phyloP scores from a whole-genome alignment of 2,888 invertebrate species.

The Rhamnusium bicolor region DNA sequence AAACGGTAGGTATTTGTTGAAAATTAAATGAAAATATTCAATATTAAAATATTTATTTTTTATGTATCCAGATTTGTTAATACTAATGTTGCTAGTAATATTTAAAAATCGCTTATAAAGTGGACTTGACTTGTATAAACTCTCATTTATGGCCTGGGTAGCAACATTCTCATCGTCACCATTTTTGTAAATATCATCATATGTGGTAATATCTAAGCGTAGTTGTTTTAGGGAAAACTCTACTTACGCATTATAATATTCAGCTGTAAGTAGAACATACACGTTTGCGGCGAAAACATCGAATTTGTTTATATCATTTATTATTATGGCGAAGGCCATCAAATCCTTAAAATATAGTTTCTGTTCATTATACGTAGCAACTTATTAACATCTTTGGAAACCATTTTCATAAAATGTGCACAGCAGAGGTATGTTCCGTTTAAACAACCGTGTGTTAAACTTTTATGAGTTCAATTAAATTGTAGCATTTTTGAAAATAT shows the following conservation, averaged over 20 bases:
- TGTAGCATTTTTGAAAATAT: slow-evolving; percentile 25
- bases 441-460: too few species aligned
- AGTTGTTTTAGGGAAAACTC: not conserved
- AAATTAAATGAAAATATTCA: slow-evolving; percentile 5
- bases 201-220: too few species aligned
- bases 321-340: not conserved
- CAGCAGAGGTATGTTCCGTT: too few species aligned
- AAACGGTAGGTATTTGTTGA: slow-evolving; percentile 36
- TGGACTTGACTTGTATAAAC: slow-evolving; percentile 13
- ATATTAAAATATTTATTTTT: not conserved
- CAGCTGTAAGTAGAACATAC: not conserved
- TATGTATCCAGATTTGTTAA: not conserved
- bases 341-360: slow-evolving; percentile 27
- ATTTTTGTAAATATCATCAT: too few species aligned
- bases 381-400: not conserved
- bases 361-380: not conserved
- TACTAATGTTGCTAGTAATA: not conserved
- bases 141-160: too few species aligned
- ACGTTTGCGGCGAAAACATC: slow-evolving; percentile 9
- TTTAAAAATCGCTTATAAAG: slow-evolving; percentile 15
- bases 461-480: too few species aligned
- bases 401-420: not conserved
- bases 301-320: not conserved
- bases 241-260: not conserved
- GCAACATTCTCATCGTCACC: too few species aligned